A percentile compares a stretch with the other conserved stretches of the same genome.
phyloP scores from a whole-genome alignment of 2,888 invertebrate genomes.

The Patella pellucida region DNA sequence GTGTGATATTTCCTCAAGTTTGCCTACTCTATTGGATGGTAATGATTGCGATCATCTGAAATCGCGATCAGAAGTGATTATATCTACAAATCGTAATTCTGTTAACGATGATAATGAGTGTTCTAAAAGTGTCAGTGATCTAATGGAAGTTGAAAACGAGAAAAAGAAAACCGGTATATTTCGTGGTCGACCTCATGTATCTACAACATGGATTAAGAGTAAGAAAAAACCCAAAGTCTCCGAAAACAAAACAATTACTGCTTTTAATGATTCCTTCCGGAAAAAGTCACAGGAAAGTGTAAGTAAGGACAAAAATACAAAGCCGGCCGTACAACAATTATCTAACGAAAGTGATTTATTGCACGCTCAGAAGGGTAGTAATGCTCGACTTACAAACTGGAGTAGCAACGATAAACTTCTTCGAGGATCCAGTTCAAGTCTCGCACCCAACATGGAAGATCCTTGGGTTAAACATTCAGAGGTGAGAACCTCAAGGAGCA shows the following conservation, averaged over 20 bases:
- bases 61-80: slow-evolving; percentile 1
- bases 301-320: slow-evolving; percentile 26
- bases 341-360: slow-evolving; percentile 9
- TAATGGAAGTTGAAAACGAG: background rate
- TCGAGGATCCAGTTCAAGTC: slow-evolving; percentile 44
- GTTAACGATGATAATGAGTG: background rate
- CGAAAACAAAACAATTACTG: slow-evolving; percentile 42
- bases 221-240: background rate
- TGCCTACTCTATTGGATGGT: background rate
- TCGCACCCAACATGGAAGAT: slow-evolving; percentile 47
- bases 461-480: slow-evolving; percentile 48
- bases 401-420: slow-evolving; percentile 45
- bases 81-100: background rate
- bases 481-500: background rate
- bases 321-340: slow-evolving; percentile 16
- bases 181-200: background rate
- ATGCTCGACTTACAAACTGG: slow-evolving; percentile 46
- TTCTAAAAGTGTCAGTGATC: slow-evolving; percentile 6
- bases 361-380: slow-evolving; percentile 21
- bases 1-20: background rate
- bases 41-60: background rate
- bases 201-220: slow-evolving; percentile 4
- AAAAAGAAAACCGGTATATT: background rate
- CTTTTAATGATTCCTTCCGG: slow-evolving; percentile 49
- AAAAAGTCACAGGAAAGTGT: slow-evolving; percentile 46